Base-by-base conservation (phyloP, 92 coral and sea anemone genomes). In the Zoanthus sansibaricus region DNA sequence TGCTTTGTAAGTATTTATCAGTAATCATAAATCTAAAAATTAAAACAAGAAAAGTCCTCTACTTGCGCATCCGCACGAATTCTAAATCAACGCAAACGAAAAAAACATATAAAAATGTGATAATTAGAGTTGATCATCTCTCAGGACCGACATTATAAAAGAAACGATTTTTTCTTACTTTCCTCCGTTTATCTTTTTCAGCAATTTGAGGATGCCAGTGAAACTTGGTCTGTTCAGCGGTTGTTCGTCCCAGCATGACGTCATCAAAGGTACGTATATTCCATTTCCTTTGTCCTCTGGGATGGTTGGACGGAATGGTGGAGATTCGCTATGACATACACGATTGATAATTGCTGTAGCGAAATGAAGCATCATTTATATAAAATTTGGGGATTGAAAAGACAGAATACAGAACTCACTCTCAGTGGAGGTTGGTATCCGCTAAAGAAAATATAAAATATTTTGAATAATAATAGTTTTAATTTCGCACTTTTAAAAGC, bases 291-390 rank as follows among this genome's bases (percentile, higher is more conserved):
- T 83, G 56, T 83, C 92, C 7, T 67, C 37, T 25, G 93, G 92
- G 13, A 95, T 84, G n/a, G 69, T 10, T 5, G 98, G 98, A 71
- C 98, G 98, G 70, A 93, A 93, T 44, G 98, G 93, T 49, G 98
- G 98, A 61, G 33, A 32, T 82, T 94, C 98, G 20, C 75, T 30
- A 5, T 78, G 71, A 46, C 83, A 75, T 9, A 94, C 92, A 78
- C 83, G 89, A 77, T 16, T 72, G 32, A 94, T 92, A 61, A 94
- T 93, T 18, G 89, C 94, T 92, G 82, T 16, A 37, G 71, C 42
- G 9, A 66, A 67, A 62, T 6, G 7, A 16, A 21, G 13, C n/a
- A 64, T 3, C 21, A 56, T 9, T 32, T 9, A 79, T 1, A n/a
- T 15, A 37, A 67, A 0, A 14, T 18, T 33, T 7, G 14, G n/a